A percentile compares a stretch with the other conserved stretches of the same genome.
Conservation (phyloP, 1,140 invertebrate genomes). For the Aphelinus certus region DNA sequence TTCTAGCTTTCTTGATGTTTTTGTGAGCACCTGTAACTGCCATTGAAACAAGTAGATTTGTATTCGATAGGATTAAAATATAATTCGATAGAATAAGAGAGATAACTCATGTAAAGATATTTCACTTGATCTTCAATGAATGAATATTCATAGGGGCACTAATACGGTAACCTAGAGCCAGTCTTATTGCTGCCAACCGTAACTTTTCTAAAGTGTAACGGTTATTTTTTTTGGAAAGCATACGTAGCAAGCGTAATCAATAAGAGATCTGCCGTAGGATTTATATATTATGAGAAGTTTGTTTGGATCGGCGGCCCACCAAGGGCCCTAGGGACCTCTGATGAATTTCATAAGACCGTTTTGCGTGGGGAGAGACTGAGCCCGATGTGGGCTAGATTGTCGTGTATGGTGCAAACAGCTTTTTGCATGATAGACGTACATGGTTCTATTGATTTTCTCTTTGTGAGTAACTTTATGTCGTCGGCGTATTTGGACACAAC, state of each 20-base stretch:
- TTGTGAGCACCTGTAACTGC: no score
- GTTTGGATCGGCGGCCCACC: conserved; percentile 23
- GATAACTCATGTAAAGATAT: background rate
- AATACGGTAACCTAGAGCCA: conserved; percentile 32
- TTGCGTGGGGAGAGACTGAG: background rate
- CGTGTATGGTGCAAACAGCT: conserved; percentile 9
- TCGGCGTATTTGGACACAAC: conserved; percentile 4
- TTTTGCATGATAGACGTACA: background rate
- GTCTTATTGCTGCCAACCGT: conserved; percentile 25
- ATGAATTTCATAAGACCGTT: conserved; percentile 8
- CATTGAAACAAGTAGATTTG: no score
- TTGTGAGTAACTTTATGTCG: conserved; percentile 6
- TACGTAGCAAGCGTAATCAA: conserved; percentile 32
- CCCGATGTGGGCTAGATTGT: background rate
- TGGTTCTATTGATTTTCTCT: background rate
- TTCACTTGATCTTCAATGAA: background rate
- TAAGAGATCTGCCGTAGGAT: conserved; percentile 26
- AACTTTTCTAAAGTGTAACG: conserved; percentile 12
- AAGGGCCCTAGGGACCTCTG: background rate
- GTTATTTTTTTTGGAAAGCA: background rate
- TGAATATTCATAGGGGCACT: conserved; percentile 35
- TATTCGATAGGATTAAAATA: background rate
- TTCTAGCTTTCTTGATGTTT: no score
- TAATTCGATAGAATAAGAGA: background rate
- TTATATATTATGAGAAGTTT: conserved; percentile 24